Conservation (phyloP, 2,888 invertebrate genomes). For the Drosophila paranaensis region DNA sequence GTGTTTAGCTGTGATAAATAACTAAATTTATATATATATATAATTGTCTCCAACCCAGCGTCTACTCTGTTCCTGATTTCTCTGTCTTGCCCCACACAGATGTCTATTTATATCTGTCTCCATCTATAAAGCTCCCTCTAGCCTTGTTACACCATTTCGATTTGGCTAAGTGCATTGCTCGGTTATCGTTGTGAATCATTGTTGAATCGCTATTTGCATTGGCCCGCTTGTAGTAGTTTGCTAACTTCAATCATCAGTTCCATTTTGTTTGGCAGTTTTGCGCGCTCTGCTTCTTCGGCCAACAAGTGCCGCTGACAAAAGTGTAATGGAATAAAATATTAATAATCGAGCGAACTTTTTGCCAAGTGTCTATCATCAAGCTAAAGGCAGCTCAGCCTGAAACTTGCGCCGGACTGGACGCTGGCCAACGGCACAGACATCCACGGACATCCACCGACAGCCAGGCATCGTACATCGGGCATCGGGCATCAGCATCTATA, state of each 20-base stretch:
- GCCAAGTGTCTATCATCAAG: conserved; percentile 74
- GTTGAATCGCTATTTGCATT: conserved; percentile 44
- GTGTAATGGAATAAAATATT: conserved; percentile 76
- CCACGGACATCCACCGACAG: conserved; percentile 30
- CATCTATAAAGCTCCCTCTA: background rate
- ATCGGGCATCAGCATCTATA: conserved; percentile 65
- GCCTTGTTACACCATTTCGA: background rate
- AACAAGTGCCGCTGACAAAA: conserved; percentile 73
- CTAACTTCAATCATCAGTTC: conserved; percentile 56
- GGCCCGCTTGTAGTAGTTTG: conserved; percentile 41
- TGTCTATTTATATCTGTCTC: no score
- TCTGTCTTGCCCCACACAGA: no score
- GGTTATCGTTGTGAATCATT: conserved; percentile 25
- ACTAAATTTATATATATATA: no score
- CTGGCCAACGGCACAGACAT: conserved; percentile 19
- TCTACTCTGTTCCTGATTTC: no score
- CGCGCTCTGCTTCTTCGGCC: conserved; percentile 22
- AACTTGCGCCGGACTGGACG: conserved; percentile 18
- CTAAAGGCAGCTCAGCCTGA: conserved; percentile 23
- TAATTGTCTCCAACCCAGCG: no score
- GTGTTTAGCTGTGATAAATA: no score
- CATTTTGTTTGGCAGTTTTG: conserved; percentile 53
- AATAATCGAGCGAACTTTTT: conserved; percentile 72
- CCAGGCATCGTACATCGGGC: conserved; percentile 47
- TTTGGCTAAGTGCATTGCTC: conserved; percentile 17